These are phyloP conservation scores for Drosophila emarginata DNA, from an alignment of 2,888 invertebrate species.

Conservation along the genomic window DNA sequence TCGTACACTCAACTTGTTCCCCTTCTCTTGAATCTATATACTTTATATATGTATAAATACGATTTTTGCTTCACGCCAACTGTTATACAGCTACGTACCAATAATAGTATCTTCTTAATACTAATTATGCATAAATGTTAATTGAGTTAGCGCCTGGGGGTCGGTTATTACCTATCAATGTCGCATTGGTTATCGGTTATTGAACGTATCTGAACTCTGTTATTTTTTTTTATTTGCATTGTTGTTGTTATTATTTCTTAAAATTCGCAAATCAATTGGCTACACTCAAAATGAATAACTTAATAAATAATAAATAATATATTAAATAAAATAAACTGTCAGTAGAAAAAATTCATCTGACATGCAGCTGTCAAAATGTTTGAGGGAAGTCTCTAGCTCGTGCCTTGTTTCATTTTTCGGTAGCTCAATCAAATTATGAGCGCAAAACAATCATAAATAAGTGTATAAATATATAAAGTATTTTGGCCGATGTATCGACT, in stretches of 20 bases:
- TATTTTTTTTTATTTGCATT: conserved; percentile 49
- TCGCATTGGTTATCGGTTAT: conserved; percentile 41
- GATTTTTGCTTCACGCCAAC: not conserved
- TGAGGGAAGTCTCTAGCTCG: conserved; percentile 22
- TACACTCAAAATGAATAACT: conserved; percentile 55
- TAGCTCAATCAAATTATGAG: conserved; percentile 53
- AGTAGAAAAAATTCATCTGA: conserved; percentile 32
- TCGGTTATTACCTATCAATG: conserved; percentile 27
- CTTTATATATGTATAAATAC: not conserved
- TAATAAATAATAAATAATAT: conserved; percentile 63
- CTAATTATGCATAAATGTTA: conserved; percentile 5
- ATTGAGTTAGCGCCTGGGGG: conserved; percentile 4
- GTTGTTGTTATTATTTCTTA: conserved; percentile 13
- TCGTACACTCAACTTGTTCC: too few species aligned
- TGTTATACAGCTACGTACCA: not conserved
- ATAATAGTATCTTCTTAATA: not conserved
- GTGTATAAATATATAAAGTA: not conserved
- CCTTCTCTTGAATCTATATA: not conserved
- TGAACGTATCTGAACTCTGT: conserved; percentile 24
- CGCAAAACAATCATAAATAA: conserved; percentile 7
- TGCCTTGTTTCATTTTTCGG: conserved; percentile 48
- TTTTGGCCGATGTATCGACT: not conserved
- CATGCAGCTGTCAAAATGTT: conserved; percentile 43
- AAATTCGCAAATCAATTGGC: conserved; percentile 62
- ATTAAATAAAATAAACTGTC: conserved; percentile 54